Percentiles rank a stretch among this genome's conserved stretches.
Conservation (phyloP, 1,140 invertebrate species). For the Conus ventricosus region DNA sequence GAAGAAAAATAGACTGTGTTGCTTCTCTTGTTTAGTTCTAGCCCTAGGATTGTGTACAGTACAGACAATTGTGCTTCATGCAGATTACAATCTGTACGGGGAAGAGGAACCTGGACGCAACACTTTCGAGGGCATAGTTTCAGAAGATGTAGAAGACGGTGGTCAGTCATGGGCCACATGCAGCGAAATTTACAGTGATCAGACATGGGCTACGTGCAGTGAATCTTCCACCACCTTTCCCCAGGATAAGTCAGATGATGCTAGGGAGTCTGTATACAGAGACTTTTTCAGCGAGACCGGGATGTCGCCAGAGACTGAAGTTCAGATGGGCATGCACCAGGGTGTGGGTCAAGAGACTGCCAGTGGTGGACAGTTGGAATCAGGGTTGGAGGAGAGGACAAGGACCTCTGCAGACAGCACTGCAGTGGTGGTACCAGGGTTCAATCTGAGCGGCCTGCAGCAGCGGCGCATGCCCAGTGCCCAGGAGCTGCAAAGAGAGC, state of each 20-base stretch:
- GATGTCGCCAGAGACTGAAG: too few relatives aligned
- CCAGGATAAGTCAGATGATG: neutral
- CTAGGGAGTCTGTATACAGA: too few relatives aligned
- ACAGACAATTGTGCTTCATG: neutral
- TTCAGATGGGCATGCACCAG: too few relatives aligned
- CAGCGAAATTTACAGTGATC: neutral
- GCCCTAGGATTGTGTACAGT: neutral
- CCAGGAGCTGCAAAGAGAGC: slow-evolving; percentile 26
- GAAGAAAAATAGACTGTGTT: neutral
- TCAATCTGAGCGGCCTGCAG: slow-evolving; percentile 14
- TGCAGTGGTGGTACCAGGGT: slow-evolving; percentile 20
- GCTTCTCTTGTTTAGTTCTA: too few relatives aligned
- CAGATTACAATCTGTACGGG: neutral
- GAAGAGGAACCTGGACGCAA: neutral
- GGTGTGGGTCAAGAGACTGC: neutral
- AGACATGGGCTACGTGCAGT: neutral
- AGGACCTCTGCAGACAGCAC: neutral
- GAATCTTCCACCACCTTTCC: neutral
- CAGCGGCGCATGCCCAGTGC: slow-evolving; percentile 19
- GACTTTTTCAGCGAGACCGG: too few relatives aligned
- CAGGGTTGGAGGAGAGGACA: neutral
- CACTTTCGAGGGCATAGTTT: neutral
- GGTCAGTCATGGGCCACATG: neutral
- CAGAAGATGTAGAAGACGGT: neutral
- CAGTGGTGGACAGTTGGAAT: neutral